A percentile compares a stretch with the other conserved stretches of the same genome.
Evolutionary conservation across 2,113 vertebrate species (phyloP).

Genomic region (Leucosticte australis): DNA sequence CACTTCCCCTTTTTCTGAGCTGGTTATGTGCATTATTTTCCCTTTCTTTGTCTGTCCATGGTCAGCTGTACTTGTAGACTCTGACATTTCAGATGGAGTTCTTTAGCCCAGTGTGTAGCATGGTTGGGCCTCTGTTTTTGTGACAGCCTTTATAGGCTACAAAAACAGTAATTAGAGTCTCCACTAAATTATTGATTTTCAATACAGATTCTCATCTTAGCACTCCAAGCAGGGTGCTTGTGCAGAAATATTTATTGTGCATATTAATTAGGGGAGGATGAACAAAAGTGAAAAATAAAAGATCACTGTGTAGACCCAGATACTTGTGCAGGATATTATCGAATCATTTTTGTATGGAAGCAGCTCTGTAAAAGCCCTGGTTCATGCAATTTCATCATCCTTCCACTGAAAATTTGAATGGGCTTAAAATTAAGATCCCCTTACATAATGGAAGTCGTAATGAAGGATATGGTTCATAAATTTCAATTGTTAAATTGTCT

Average conservation of each 20-base stretch:
- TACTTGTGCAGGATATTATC: background rate
- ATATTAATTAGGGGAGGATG: background rate
- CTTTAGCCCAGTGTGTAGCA: background rate
- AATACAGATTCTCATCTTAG: background rate
- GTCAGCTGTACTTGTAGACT: background rate
- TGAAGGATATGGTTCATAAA: conserved; percentile 61
- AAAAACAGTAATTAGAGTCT: background rate
- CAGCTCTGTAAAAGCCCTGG: background rate
- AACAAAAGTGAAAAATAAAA: background rate
- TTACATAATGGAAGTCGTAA: conserved; percentile 39
- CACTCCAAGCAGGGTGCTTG: background rate
- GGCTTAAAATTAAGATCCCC: conserved; percentile 56
- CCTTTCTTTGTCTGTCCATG: background rate
- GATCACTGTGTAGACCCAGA: background rate
- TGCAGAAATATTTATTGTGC: background rate
- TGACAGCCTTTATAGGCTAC: background rate
- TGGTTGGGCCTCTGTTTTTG: background rate
- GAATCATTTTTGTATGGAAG: background rate
- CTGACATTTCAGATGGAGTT: background rate
- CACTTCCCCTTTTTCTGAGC: background rate
- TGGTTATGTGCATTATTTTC: background rate
- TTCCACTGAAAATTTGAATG: conserved; percentile 14
- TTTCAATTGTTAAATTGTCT: conserved; percentile 63
- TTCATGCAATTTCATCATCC: background rate
- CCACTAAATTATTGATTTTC: conserved; percentile 9